phyloP scores from a whole-genome alignment of 2,888 invertebrate genomes.

The Brachypalpus laphriformis region DNA sequence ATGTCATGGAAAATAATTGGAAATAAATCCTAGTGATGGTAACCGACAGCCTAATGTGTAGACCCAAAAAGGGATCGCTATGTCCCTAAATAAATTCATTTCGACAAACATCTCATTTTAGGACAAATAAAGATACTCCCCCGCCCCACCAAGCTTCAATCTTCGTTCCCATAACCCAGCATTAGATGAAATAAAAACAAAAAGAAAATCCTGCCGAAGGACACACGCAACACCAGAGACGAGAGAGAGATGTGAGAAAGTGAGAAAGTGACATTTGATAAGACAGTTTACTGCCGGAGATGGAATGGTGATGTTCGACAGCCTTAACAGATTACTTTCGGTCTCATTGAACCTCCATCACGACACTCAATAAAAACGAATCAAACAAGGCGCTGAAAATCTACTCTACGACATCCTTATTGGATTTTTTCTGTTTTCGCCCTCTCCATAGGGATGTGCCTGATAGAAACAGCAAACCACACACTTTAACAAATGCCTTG shows the following conservation, averaged over 20 bases:
- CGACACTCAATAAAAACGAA: slow-evolving; percentile 44
- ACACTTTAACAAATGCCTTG: slow-evolving; percentile 35
- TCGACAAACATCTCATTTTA: slow-evolving; percentile 35
- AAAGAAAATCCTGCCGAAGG: not conserved
- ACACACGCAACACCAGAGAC: not conserved
- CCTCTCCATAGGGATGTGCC: not conserved
- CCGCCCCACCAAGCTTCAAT: not conserved
- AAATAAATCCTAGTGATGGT: slow-evolving; percentile 15
- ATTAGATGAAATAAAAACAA: not conserved
- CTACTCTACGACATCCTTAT: slow-evolving; percentile 21
- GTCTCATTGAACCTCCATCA: slow-evolving; percentile 34
- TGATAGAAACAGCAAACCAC: slow-evolving; percentile 17
- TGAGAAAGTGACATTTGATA: slow-evolving; percentile 28
- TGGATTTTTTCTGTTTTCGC: slow-evolving; percentile 2
- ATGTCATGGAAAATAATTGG: slow-evolving; percentile 2
- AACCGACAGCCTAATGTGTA: not conserved
- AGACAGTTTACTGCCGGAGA: not conserved
- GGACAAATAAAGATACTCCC: not conserved
- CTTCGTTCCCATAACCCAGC: not conserved
- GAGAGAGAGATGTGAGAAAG: not conserved
- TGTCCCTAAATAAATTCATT: not conserved
- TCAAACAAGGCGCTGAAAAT: slow-evolving; percentile 16
- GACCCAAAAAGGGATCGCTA: not conserved
- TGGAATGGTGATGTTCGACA: slow-evolving; percentile 4
- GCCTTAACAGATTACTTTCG: slow-evolving; percentile 22